Percentiles rank a stretch among this genome's conserved stretches.
Conservation (phyloP, 2,888 invertebrate species). For the Heterodera filipjevi region DNA sequence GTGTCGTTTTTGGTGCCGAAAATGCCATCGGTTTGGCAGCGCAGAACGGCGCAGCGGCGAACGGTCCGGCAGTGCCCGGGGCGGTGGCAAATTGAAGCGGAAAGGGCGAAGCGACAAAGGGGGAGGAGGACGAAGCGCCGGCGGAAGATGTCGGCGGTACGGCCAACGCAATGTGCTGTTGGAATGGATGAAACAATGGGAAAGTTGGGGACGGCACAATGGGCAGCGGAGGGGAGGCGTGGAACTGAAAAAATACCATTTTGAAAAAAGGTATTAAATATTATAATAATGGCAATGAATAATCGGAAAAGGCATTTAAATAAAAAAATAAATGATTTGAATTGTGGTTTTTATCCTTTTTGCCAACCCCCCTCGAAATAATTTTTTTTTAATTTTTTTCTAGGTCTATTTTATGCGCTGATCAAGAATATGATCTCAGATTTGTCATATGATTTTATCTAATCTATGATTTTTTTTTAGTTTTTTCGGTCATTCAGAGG, state of each 20-base stretch:
- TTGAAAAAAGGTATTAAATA: background rate
- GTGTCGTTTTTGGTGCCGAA: too few relatives aligned
- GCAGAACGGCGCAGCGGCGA: background rate
- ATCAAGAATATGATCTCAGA: too few relatives aligned
- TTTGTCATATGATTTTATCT: too few relatives aligned
- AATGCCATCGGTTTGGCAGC: constrained; percentile 1
- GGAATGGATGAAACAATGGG: background rate
- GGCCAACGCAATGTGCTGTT: background rate
- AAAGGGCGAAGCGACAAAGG: background rate
- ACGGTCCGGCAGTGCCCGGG: background rate
- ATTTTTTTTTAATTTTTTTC: too few relatives aligned
- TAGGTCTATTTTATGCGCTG: too few relatives aligned
- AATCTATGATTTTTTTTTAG: too few relatives aligned
- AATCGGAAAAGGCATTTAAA: background rate
- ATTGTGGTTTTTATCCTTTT: background rate
- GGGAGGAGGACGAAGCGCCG: background rate
- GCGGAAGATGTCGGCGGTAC: background rate
- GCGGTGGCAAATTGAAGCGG: background rate
- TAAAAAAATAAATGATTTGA: background rate
- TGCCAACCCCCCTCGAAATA: too few relatives aligned
- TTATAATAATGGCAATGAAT: too few relatives aligned
- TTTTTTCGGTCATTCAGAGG: too few relatives aligned
- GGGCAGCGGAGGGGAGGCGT: background rate
- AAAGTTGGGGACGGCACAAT: background rate
- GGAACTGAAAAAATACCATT: background rate